These are phyloP conservation scores for Thecocarcelia acutangulata DNA, from an alignment of 2,888 invertebrate species.

Conservation along the genomic window DNA sequence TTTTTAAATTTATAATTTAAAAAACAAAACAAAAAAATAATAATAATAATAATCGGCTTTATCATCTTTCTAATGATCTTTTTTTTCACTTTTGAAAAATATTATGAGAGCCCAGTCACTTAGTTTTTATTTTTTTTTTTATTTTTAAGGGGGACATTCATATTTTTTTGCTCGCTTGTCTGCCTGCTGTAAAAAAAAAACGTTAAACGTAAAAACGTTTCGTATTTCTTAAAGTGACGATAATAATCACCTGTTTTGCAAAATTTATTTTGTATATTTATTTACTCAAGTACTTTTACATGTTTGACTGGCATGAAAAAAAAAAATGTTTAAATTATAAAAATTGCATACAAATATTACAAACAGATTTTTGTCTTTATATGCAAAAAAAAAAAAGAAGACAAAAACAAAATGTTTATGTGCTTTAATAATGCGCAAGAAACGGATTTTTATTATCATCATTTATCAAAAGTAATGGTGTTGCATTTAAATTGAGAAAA, in stretches of 20 bases:
- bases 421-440: constrained; percentile 1
- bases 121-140: constrained; percentile 9
- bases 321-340: constrained; percentile 38
- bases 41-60: constrained; percentile 9
- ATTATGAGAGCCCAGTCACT: constrained; percentile 17
- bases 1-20: neutral
- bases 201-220: constrained; percentile 28
- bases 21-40: neutral
- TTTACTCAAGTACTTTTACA: constrained; percentile 25
- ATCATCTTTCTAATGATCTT: constrained; percentile 58
- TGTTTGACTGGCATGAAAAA: neutral
- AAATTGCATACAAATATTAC: constrained; percentile 42
- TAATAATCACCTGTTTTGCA: constrained; percentile 63
- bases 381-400: neutral
- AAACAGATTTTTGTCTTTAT: constrained; percentile 21
- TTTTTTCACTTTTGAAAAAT: neutral
- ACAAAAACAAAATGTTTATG: neutral
- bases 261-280: constrained; percentile 8
- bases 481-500: constrained; percentile 26
- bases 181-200: neutral
- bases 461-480: constrained; percentile 60
- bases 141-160: constrained; percentile 5
- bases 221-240: constrained; percentile 47
- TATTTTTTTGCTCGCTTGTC: neutral
- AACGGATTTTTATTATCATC: constrained; percentile 51